phyloP scores from a whole-genome alignment of 2,888 invertebrate genomes.

The Dorcus hopei region DNA sequence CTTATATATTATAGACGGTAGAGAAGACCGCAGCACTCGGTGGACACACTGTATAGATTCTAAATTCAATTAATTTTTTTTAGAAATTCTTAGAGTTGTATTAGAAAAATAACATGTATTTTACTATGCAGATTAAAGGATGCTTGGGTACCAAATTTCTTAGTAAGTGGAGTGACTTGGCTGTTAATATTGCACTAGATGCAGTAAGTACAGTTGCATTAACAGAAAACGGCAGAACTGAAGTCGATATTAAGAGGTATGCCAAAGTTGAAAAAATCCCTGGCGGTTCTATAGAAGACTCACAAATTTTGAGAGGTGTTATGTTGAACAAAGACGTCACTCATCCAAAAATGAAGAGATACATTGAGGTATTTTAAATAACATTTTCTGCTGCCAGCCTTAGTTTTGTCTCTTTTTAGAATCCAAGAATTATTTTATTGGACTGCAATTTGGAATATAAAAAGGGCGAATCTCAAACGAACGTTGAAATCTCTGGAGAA shows the following conservation, averaged over 20 bases:
- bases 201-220: slow-evolving; percentile 90
- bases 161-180: slow-evolving; percentile 92
- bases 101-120: too few species aligned
- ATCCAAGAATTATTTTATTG: slow-evolving; percentile 90
- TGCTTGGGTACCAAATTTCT: slow-evolving; percentile 98
- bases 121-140: slow-evolving; percentile 78
- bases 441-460: slow-evolving; percentile 98
- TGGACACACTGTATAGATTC: too few species aligned
- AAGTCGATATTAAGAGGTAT: slow-evolving; percentile 98
- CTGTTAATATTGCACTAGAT: slow-evolving; percentile 92
- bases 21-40: too few species aligned
- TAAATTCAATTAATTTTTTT: too few species aligned
- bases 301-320: slow-evolving; percentile 86
- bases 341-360: slow-evolving; percentile 94
- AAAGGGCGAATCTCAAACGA: slow-evolving; percentile 98
- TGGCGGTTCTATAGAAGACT: slow-evolving; percentile 94
- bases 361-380: too few species aligned
- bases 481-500: slow-evolving; percentile 92
- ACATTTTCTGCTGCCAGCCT: too few species aligned
- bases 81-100: too few species aligned
- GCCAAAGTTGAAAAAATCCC: slow-evolving; percentile 94
- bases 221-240: slow-evolving; percentile 84
- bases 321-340: slow-evolving; percentile 99
- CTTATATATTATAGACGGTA: too few species aligned
- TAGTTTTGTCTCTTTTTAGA: too few species aligned